These are phyloP conservation scores for Drosophila novamexicana DNA, from an alignment of 1,140 invertebrate genomes.

Conservation along the genomic window DNA sequence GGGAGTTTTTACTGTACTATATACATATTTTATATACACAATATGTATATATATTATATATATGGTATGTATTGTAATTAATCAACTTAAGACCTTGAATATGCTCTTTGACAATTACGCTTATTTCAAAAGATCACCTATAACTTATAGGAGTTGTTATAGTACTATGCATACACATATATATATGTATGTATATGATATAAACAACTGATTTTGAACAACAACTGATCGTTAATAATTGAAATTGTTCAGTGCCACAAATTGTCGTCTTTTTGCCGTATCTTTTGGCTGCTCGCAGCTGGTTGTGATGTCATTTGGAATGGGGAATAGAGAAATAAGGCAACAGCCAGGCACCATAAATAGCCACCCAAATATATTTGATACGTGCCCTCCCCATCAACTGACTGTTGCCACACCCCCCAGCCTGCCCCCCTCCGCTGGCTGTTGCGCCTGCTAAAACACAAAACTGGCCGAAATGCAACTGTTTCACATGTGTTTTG, in stretches of 20 bases:
- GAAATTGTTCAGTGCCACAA: slow-evolving; percentile 10
- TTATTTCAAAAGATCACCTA: too few relatives aligned
- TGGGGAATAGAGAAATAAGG: slow-evolving; percentile 11
- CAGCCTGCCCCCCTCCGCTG: background rate
- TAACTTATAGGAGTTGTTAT: background rate
- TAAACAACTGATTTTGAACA: too few relatives aligned
- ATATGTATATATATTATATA: too few relatives aligned
- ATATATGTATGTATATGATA: background rate
- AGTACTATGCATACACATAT: background rate
- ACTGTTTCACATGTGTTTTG: slow-evolving; percentile 1
- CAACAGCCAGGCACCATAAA: slow-evolving; percentile 10
- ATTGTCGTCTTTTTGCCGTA: slow-evolving; percentile 2
- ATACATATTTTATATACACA: too few relatives aligned
- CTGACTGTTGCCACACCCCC: background rate
- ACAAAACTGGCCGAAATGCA: slow-evolving; percentile 41
- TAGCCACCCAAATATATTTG: slow-evolving; percentile 1
- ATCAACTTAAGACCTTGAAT: too few relatives aligned
- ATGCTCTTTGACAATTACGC: too few relatives aligned
- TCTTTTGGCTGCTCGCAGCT: background rate
- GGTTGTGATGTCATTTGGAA: slow-evolving; percentile 18
- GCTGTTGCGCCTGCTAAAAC: background rate
- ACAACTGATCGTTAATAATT: background rate
- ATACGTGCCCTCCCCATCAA: background rate
- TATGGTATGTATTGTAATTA: too few relatives aligned
- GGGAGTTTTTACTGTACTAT: background rate